Percentiles rank a stretch among this genome's conserved stretches.
Conservation (phyloP, 1,140 invertebrate species). For the Vollenhovia emeryi region DNA sequence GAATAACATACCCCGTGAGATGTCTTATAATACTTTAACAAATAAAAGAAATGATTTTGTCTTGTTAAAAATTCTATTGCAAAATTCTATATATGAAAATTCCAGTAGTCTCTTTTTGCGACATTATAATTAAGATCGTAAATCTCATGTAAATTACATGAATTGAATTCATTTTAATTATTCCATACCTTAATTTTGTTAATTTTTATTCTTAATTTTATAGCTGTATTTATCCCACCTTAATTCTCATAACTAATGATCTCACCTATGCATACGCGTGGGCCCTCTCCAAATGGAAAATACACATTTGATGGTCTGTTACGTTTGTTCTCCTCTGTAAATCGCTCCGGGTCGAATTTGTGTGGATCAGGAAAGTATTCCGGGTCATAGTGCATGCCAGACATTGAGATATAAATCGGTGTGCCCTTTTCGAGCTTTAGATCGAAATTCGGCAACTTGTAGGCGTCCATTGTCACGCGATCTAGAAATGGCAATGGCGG, state of each 20-base stretch:
- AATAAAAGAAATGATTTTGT: neutral
- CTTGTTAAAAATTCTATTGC: conserved; percentile 4
- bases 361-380: conserved; percentile 90
- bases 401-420: conserved; percentile 86
- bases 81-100: too few species aligned
- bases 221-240: neutral
- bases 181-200: neutral
- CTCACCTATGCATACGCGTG: conserved; percentile 86
- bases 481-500: conserved; percentile 87
- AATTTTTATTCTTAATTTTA: neutral
- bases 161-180: neutral
- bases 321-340: conserved; percentile 85
- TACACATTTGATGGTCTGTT: conserved; percentile 82
- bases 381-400: conserved; percentile 88
- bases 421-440: conserved; percentile 86
- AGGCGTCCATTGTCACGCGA: conserved; percentile 75
- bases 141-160: neutral
- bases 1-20: neutral
- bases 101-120: neutral
- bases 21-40: conserved; percentile 3
- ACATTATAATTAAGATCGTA: neutral
- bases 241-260: neutral
- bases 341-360: conserved; percentile 91
- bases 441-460: conserved; percentile 85
- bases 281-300: conserved; percentile 87